phyloP scores from a whole-genome alignment of 2,113 vertebrate species.

The Ammospiza caudacuta region DNA sequence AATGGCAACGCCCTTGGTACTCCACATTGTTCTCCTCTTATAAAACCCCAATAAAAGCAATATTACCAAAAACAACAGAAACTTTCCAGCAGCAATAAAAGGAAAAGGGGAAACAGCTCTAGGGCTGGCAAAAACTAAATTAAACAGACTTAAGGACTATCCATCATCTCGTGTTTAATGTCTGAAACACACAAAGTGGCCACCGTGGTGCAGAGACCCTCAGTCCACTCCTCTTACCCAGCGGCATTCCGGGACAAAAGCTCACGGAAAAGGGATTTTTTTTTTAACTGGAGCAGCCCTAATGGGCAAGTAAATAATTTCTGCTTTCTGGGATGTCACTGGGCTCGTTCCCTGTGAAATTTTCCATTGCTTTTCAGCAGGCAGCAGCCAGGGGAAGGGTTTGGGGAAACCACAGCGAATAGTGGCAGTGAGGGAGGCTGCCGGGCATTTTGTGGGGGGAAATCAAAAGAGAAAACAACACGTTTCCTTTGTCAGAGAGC shows the following conservation, averaged over 20 bases:
- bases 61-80: slow-evolving; percentile 36
- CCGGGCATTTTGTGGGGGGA: not conserved
- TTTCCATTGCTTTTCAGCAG: slow-evolving; percentile 1
- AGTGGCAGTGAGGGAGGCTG: not conserved
- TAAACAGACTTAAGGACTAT: slow-evolving; percentile 21
- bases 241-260: slow-evolving; percentile 22
- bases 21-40: slow-evolving; percentile 19
- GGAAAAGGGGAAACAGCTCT: slow-evolving; percentile 44
- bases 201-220: not conserved
- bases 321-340: slow-evolving; percentile 9
- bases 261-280: not conserved
- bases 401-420: not conserved
- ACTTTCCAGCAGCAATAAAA: slow-evolving; percentile 51
- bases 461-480: not conserved
- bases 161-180: slow-evolving; percentile 14
- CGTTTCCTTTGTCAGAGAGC: not conserved
- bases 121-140: slow-evolving; percentile 43
- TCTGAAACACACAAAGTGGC: slow-evolving; percentile 18
- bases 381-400: not conserved
- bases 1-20: not conserved
- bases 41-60: slow-evolving; percentile 23
- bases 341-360: not conserved
- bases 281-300: not conserved
- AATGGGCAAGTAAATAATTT: slow-evolving; percentile 14
- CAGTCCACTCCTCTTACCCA: not conserved